Evolutionary conservation across 2,888 invertebrate genomes (phyloP).

Genomic region (Drymonia ruficornis): DNA sequence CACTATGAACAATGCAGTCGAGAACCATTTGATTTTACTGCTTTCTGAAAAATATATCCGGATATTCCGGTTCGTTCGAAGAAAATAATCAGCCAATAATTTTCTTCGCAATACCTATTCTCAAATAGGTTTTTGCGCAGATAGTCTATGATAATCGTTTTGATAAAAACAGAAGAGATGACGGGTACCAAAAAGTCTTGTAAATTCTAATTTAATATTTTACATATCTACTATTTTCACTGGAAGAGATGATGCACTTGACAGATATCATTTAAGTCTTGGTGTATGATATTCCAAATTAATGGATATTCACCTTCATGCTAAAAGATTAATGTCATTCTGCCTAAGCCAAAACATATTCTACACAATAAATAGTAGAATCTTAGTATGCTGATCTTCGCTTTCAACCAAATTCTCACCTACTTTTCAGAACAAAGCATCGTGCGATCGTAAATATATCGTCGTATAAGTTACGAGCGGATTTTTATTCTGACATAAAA

Average conservation of each 20-base stretch:
- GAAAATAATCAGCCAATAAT: constrained; percentile 8
- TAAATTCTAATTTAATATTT: too few species aligned
- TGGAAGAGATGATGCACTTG: too few species aligned
- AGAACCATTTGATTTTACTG: constrained; percentile 45
- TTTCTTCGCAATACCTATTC: neutral
- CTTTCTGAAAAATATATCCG: constrained; percentile 36
- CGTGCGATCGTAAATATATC: neutral
- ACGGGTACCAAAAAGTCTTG: too few species aligned
- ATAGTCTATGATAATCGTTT: too few species aligned
- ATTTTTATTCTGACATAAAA: constrained; percentile 17
- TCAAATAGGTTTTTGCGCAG: neutral
- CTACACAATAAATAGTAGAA: too few species aligned
- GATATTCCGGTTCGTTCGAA: constrained; percentile 16
- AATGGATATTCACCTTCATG: too few species aligned
- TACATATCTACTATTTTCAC: too few species aligned
- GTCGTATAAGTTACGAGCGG: constrained; percentile 4
- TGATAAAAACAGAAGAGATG: too few species aligned
- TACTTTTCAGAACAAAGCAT: neutral
- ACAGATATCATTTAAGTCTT: too few species aligned
- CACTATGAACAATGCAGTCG: constrained; percentile 28
- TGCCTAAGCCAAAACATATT: too few species aligned
- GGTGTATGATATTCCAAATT: too few species aligned
- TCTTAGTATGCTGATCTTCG: neutral
- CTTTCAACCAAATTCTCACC: neutral
- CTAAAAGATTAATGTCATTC: too few species aligned